Conservation (phyloP, 2,113 vertebrate species). For the Menura novaehollandiae region DNA sequence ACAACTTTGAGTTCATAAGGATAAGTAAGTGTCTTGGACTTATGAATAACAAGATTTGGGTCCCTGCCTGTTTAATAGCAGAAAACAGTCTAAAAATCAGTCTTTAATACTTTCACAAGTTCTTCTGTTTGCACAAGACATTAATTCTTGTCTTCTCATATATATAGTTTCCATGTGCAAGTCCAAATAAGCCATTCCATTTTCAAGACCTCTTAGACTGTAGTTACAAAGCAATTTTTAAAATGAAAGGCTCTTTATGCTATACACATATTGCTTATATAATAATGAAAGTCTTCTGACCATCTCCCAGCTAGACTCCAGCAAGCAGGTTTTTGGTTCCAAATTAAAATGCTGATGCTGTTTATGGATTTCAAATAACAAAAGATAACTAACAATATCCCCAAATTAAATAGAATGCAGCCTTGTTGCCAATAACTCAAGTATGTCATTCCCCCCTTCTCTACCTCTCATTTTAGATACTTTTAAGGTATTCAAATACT, state of each 20-base stretch:
- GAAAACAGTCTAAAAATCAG: neutral
- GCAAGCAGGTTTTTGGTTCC: neutral
- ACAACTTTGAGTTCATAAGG: neutral
- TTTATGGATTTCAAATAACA: neutral
- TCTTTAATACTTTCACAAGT: neutral
- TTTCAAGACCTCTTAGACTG: neutral
- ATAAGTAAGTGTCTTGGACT: neutral
- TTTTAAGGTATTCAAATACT: neutral
- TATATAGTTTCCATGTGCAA: neutral
- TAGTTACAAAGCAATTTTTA: neutral
- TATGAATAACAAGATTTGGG: neutral
- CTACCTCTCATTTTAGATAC: neutral
- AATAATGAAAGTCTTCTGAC: neutral
- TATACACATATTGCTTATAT: neutral
- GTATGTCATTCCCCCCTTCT: neutral
- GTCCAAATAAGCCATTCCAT: neutral
- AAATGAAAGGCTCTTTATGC: neutral
- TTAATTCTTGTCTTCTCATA: neutral
- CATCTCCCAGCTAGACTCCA: neutral
- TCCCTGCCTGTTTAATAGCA: neutral
- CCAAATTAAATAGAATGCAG: neutral
- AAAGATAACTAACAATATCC: neutral
- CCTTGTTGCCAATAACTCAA: neutral
- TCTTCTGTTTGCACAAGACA: neutral
- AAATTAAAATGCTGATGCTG: neutral